Evolutionary conservation across 2,113 vertebrate species (phyloP).

Genomic region (Sylvia atricapilla): DNA sequence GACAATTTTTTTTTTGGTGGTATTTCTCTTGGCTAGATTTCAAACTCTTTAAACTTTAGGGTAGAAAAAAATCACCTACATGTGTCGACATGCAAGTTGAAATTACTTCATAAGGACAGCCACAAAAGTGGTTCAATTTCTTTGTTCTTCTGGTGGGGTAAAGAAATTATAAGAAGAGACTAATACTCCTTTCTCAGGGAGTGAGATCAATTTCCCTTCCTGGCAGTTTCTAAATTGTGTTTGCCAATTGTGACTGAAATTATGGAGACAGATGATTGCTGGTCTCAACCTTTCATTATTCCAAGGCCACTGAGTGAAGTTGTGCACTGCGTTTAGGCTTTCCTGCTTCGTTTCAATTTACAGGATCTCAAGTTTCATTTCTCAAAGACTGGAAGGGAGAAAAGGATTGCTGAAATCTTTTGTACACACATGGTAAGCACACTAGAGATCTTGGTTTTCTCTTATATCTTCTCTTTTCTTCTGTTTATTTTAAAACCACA

Average conservation of each 20-base stretch:
- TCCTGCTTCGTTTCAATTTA: constrained; percentile 67
- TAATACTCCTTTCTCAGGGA: constrained; percentile 53
- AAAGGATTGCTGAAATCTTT: background rate
- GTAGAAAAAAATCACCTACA: background rate
- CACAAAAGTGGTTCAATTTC: constrained; percentile 42
- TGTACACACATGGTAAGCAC: background rate
- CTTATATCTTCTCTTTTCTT: background rate
- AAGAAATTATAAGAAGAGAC: constrained; percentile 62
- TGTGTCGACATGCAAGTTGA: background rate
- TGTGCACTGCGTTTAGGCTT: constrained; percentile 22
- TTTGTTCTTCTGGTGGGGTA: constrained; percentile 2
- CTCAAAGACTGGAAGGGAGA: constrained; percentile 17
- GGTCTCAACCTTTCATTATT: constrained; percentile 71
- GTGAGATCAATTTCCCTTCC: constrained; percentile 72
- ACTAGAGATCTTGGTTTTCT: background rate
- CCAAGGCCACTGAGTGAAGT: constrained; percentile 44
- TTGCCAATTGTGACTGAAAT: constrained; percentile 78
- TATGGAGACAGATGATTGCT: constrained; percentile 72
- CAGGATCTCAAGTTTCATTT: constrained; percentile 49
- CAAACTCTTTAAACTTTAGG: background rate
- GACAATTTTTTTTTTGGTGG: background rate
- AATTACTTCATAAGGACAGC: background rate
- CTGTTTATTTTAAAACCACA: background rate
- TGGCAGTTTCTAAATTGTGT: constrained; percentile 76
- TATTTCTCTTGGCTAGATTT: background rate